Base-by-base conservation (phyloP, 2,797 vertebrate species). In the Enteromius paludinosus region DNA sequence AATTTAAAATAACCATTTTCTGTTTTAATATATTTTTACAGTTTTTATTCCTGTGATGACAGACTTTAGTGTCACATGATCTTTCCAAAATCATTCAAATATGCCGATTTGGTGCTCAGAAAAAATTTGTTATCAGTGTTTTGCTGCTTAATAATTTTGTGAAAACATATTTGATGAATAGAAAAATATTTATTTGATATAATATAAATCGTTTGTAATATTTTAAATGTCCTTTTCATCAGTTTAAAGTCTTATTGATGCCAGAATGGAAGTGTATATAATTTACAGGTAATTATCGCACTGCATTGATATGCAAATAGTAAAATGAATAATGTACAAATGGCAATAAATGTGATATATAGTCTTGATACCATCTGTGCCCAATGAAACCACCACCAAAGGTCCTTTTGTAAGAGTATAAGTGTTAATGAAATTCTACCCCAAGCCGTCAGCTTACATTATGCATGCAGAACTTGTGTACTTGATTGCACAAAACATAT, bases 401-500 rank as follows among this genome's bases (percentile, higher is more conserved):
- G 12, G 11, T 47, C 23, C 61, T 72, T 35, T 49, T 38, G 11
- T 68, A 8, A 69, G 17, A 17, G 5, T 30, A 30, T 62, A 30
- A 28, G 52, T 43, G 38, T 45, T 61, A 47, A 35, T 33, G 9
- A 23, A 23, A 49, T 10, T 78, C 30, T 35, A 38, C 25, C 61
- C 2, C 28, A 33, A 3, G 17, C 38, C 20, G 38, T 3, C 38
- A 23, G 15, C n/a, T 43, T 45, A 33, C 5, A 73, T 80, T 80
- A 62, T 47, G 33, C 17, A 43, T 66, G 70, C 17, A 73, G 30
- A 38, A 11, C 15, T 35, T 35, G 41, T 59, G 35, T 41, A 56
- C 35, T 43, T 81, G 54, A 81, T 20, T 38, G 56, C 43, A n/a
- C 45, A 65, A 81, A 64, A n/a, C 61, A n/a, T 33, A 66, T 35